phyloP scores from a whole-genome alignment of 2,888 invertebrate genomes.

The Tiliacea citrago region DNA sequence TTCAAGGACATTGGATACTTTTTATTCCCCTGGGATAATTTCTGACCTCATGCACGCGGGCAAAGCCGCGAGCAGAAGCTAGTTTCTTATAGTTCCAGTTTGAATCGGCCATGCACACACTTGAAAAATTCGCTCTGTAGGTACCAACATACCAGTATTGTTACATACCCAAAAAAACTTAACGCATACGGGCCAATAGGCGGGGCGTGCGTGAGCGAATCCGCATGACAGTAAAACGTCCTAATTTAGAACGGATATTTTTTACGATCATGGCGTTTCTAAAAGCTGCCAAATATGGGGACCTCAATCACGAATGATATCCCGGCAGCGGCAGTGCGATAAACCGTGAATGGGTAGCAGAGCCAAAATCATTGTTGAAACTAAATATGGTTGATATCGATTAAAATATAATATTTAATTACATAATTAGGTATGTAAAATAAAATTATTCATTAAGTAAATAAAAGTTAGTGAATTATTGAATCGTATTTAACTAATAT shows the following conservation, averaged over 20 bases:
- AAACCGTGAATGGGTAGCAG: background rate
- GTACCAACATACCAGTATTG: background rate
- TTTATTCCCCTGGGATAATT: background rate
- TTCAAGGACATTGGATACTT: background rate
- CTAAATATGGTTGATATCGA: background rate
- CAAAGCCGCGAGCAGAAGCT: background rate
- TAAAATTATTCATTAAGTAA: background rate
- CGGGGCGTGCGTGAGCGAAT: background rate
- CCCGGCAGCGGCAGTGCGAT: background rate
- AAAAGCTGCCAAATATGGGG: background rate
- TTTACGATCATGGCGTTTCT: background rate
- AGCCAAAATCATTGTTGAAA: background rate
- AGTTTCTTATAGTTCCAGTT: background rate
- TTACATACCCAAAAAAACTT: background rate
- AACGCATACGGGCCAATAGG: background rate
- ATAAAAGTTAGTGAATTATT: background rate
- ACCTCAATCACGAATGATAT: background rate
- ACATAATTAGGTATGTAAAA: background rate
- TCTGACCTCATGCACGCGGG: background rate
- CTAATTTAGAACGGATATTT: background rate
- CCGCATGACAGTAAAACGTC: background rate
- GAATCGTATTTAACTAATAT: conserved; percentile 2
- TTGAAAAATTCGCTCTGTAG: background rate
- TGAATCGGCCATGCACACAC: background rate
- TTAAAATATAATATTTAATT: too few relatives aligned